Conservation (phyloP, 1,140 invertebrate genomes). For the Drosophila eugracilis region DNA sequence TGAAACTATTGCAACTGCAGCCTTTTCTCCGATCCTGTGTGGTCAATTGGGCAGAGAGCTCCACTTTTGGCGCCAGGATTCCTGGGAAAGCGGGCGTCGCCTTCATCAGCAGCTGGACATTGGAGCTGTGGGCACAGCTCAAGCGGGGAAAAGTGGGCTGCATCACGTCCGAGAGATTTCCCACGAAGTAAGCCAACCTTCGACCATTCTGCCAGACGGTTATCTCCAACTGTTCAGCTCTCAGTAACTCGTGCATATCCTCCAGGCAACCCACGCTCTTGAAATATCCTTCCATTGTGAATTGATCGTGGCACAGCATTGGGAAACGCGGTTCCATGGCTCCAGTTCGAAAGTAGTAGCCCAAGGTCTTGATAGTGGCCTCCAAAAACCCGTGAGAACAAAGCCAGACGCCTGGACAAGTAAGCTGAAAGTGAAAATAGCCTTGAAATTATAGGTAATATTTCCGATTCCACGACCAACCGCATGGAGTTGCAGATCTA, state of each 20-base stretch:
- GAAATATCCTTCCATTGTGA: slow-evolving; percentile 81
- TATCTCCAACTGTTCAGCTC: slow-evolving; percentile 70
- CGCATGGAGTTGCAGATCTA: slow-evolving; percentile 70
- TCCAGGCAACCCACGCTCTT: slow-evolving; percentile 54
- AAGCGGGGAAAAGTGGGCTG: slow-evolving; percentile 62
- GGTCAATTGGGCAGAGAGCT: slow-evolving; percentile 59
- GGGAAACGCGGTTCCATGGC: slow-evolving; percentile 82
- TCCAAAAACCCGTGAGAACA: slow-evolving; percentile 80
- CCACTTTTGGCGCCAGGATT: slow-evolving; percentile 75
- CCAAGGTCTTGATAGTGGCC: slow-evolving; percentile 76
- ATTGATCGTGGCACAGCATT: slow-evolving; percentile 76
- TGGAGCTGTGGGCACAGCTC: slow-evolving; percentile 61
- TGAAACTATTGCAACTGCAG: slow-evolving; percentile 20
- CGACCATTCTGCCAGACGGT: slow-evolving; percentile 81
- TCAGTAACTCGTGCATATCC: slow-evolving; percentile 62
- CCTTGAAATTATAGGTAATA: neutral
- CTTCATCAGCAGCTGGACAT: slow-evolving; percentile 79
- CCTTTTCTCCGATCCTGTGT: slow-evolving; percentile 48
- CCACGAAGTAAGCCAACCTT: slow-evolving; percentile 71
- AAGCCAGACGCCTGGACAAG: slow-evolving; percentile 82
- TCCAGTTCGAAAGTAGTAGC: slow-evolving; percentile 80
- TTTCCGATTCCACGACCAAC: slow-evolving; percentile 32
- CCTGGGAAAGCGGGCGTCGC: slow-evolving; percentile 76
- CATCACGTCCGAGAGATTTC: slow-evolving; percentile 67
- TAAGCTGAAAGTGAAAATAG: slow-evolving; percentile 52